phyloP scores from a whole-genome alignment of 2,113 vertebrate species.

The Seriola rivoliana region DNA sequence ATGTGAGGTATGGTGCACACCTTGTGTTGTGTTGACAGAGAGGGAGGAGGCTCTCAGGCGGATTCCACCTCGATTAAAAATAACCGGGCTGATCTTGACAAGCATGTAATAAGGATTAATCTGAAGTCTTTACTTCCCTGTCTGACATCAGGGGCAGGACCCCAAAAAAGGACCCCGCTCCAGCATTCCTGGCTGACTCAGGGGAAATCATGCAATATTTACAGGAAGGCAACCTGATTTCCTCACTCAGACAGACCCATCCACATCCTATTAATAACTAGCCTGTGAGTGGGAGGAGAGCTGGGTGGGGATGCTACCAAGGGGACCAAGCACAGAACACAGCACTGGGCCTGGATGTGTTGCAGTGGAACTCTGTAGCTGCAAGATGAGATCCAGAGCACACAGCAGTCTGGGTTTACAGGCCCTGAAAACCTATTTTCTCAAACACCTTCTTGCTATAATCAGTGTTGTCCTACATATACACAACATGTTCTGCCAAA shows the following conservation, averaged over 20 bases:
- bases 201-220: conserved; percentile 80
- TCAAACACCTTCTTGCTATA: not conserved
- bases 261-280: conserved; percentile 70
- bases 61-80: conserved; percentile 15
- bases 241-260: conserved; percentile 60
- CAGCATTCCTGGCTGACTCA: conserved; percentile 52
- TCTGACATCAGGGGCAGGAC: conserved; percentile 23
- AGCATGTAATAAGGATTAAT: conserved; percentile 15
- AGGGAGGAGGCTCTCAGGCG: conserved; percentile 20
- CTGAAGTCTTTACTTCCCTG: not conserved
- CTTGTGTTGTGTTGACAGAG: conserved; percentile 29
- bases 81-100: not conserved
- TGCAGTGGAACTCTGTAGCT: not conserved
- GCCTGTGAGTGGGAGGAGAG: conserved; percentile 40
- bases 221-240: conserved; percentile 79
- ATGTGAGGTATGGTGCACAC: conserved; percentile 10
- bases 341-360: not conserved
- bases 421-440: not conserved
- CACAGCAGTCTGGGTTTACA: not conserved
- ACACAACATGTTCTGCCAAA: not conserved
- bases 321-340: not conserved
- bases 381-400: not conserved
- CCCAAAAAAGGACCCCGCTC: conserved; percentile 15
- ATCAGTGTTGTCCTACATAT: not conserved
- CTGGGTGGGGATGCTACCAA: conserved; percentile 9